These are phyloP conservation scores for Sylvia borin DNA, from an alignment of 2,797 vertebrate genomes.

Conservation along the genomic window DNA sequence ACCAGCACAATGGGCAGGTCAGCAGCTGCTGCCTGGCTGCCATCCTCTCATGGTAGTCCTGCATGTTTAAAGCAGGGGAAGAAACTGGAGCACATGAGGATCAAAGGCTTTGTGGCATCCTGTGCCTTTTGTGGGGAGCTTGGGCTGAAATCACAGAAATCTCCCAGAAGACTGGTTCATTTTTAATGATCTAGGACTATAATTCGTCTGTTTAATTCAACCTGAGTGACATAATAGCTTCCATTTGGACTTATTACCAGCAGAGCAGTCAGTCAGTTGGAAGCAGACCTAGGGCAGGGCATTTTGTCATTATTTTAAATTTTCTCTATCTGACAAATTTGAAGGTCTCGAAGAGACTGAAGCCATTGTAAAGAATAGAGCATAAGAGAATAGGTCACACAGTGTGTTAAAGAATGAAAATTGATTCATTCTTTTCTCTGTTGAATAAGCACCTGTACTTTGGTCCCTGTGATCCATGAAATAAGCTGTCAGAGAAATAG, in stretches of 20 bases:
- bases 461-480: conserved; percentile 86
- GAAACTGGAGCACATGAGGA: conserved; percentile 13
- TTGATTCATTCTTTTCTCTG: conserved; percentile 78
- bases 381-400: conserved; percentile 72
- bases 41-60: neutral
- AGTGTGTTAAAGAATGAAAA: conserved; percentile 79
- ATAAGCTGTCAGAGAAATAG: conserved; percentile 84
- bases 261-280: conserved; percentile 73
- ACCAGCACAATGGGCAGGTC: accelerated
- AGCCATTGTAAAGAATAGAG: conserved; percentile 57
- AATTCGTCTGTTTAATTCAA: conserved; percentile 73
- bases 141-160: neutral
- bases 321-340: conserved; percentile 76
- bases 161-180: conserved; percentile 29
- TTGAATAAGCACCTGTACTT: conserved; percentile 80
- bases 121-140: neutral
- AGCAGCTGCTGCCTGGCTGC: neutral
- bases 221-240: conserved; percentile 64
- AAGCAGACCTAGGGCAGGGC: conserved; percentile 75
- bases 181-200: conserved; percentile 71
- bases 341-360: conserved; percentile 76
- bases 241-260: conserved; percentile 75
- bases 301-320: conserved; percentile 76
- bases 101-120: neutral
- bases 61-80: neutral